Conservation (phyloP, 2,888 invertebrate genomes). For the Drosophila algonquin region DNA sequence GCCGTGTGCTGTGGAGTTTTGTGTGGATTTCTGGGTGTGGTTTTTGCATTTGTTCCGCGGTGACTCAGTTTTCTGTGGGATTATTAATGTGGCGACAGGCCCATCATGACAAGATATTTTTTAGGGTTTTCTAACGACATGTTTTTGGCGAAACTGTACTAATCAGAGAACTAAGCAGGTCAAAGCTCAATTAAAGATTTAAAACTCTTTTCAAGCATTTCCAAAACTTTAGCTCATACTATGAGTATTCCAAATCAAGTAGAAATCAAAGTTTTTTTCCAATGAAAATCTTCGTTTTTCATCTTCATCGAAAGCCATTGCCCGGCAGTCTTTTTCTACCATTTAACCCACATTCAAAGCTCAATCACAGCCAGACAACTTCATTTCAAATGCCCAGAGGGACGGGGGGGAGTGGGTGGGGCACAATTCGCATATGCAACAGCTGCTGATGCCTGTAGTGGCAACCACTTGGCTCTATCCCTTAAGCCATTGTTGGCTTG, state of each 20-base stretch:
- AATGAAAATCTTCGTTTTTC: neutral
- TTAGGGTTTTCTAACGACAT: too few species aligned
- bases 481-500: conserved; percentile 56
- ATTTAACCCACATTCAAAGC: conserved; percentile 40
- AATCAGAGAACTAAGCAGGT: neutral
- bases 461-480: conserved; percentile 4
- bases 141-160: conserved; percentile 5
- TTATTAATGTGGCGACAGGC: conserved; percentile 67
- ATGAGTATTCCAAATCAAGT: too few species aligned
- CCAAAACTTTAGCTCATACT: too few species aligned
- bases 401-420: neutral
- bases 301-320: conserved; percentile 28
- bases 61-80: conserved; percentile 24
- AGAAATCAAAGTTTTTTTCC: too few species aligned
- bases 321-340: conserved; percentile 33
- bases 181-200: neutral
- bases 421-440: conserved; percentile 38
- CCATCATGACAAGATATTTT: conserved; percentile 66
- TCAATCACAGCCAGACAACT: conserved; percentile 39
- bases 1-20: conserved; percentile 4
- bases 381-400: conserved; percentile 25
- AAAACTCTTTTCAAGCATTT: too few species aligned
- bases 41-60: conserved; percentile 40
- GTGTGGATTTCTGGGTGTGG: conserved; percentile 29
- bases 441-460: conserved; percentile 28